Conservation (phyloP, 1,140 invertebrate species). For the Eriosoma lanigerum region DNA sequence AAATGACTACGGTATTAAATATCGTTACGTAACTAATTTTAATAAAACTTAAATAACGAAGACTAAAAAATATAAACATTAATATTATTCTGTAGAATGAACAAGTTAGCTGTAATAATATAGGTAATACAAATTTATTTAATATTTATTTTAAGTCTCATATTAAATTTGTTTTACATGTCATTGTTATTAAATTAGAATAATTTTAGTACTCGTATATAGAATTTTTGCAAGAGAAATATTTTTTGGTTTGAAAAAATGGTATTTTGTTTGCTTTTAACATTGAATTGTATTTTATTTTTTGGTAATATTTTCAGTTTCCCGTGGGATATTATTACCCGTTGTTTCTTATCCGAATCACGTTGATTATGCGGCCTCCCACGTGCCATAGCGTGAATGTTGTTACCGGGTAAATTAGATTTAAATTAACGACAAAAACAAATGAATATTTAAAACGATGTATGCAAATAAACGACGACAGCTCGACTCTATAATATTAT, state of each 20-base stretch:
- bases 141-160: too few relatives aligned
- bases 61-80: neutral
- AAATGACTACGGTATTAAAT: neutral
- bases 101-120: too few relatives aligned
- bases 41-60: constrained; percentile 13
- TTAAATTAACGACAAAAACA: constrained; percentile 30
- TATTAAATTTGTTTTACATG: too few relatives aligned
- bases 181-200: too few relatives aligned
- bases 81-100: too few relatives aligned
- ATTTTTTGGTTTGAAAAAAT: too few relatives aligned
- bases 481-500: neutral
- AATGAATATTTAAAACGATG: constrained; percentile 40
- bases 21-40: constrained; percentile 8
- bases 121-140: too few relatives aligned
- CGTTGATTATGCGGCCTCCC: constrained; percentile 31
- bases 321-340: constrained; percentile 32
- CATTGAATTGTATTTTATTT: neutral
- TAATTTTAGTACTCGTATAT: too few relatives aligned
- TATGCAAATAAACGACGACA: constrained; percentile 32
- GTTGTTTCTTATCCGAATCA: neutral
- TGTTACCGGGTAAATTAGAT: constrained; percentile 23
- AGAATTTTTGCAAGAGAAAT: too few relatives aligned
- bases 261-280: neutral
- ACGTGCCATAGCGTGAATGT: neutral
- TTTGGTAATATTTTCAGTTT: neutral